phyloP scores from a whole-genome alignment of 2,113 vertebrate genomes.

The Siniperca chuatsi region DNA sequence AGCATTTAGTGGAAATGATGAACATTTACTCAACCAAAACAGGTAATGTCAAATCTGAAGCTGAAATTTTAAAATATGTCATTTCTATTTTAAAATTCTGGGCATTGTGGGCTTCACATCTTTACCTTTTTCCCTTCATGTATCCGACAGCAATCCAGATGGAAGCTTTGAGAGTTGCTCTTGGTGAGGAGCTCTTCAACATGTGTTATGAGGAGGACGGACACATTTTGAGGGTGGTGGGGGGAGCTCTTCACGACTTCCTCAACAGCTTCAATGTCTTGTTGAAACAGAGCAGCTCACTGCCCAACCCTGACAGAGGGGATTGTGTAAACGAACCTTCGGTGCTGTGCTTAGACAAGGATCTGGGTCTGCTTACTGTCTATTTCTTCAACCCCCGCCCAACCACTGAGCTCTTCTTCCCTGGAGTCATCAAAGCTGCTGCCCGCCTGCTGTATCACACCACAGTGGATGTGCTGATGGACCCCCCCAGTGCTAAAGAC shows the following conservation, averaged over 20 bases:
- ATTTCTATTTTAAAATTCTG: neutral
- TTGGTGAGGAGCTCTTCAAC: conserved; percentile 95
- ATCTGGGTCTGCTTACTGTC: conserved; percentile 91
- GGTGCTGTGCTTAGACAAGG: conserved; percentile 96
- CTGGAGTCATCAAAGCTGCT: conserved; percentile 94
- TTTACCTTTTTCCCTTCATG: neutral
- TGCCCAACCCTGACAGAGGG: conserved; percentile 68
- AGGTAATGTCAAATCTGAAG: conserved; percentile 84
- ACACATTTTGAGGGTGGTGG: conserved; percentile 93
- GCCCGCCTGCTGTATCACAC: conserved; percentile 90
- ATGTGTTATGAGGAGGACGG: conserved; percentile 96
- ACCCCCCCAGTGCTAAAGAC: conserved; percentile 85
- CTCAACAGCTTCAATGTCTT: conserved; percentile 98
- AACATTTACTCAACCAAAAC: conserved; percentile 85
- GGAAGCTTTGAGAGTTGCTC: conserved; percentile 86
- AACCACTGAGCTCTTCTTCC: conserved; percentile 91
- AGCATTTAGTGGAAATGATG: conserved; percentile 91
- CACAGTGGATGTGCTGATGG: conserved; percentile 89
- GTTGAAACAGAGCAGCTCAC: conserved; percentile 91
- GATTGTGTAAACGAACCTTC: conserved; percentile 89
- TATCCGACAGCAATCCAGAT: conserved; percentile 85
- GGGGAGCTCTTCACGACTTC: conserved; percentile 96
- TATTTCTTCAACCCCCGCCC: conserved; percentile 94
- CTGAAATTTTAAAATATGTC: neutral
- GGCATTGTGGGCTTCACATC: neutral